These are phyloP conservation scores for Micromussa lordhowensis DNA, from an alignment of 92 coral and sea anemone species.

Conservation along the genomic window DNA sequence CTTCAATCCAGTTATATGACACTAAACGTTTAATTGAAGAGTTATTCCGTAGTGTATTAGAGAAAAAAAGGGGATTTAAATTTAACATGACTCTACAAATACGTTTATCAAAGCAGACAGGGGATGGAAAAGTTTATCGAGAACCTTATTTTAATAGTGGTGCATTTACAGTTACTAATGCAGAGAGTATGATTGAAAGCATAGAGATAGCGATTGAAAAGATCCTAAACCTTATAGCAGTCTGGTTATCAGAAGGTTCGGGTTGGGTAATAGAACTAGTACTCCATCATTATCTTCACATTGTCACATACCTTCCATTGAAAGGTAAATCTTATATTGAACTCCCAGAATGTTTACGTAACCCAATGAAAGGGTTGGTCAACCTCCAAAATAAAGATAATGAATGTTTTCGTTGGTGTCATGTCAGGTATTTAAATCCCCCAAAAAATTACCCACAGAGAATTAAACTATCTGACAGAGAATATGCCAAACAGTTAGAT, in stretches of 20 bases:
- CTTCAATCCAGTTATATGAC: no score
- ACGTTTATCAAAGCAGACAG: no score
- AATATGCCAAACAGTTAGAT: not conserved
- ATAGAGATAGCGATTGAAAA: no score
- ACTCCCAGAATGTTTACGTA: conserved; percentile 18
- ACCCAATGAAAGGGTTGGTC: conserved; percentile 25
- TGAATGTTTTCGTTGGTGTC: conserved; percentile 48
- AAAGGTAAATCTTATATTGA: conserved; percentile 7
- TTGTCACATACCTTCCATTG: conserved; percentile 1
- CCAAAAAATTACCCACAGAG: conserved; percentile 6
- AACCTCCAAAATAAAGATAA: conserved; percentile 40
- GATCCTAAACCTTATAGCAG: not conserved
- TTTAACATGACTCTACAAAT: no score
- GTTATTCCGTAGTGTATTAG: no score
- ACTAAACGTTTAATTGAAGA: no score
- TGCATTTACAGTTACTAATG: no score
- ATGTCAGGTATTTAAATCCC: conserved; percentile 43
- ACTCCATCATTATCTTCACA: not conserved
- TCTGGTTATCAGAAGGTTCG: conserved; percentile 32
- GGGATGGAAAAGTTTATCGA: no score
- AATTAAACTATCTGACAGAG: conserved; percentile 5
- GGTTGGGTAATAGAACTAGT: conserved; percentile 29
- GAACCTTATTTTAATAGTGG: no score
- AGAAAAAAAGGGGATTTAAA: no score
- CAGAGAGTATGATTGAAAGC: no score